Conservation (phyloP, 2,113 vertebrate genomes). For the Conger conger region DNA sequence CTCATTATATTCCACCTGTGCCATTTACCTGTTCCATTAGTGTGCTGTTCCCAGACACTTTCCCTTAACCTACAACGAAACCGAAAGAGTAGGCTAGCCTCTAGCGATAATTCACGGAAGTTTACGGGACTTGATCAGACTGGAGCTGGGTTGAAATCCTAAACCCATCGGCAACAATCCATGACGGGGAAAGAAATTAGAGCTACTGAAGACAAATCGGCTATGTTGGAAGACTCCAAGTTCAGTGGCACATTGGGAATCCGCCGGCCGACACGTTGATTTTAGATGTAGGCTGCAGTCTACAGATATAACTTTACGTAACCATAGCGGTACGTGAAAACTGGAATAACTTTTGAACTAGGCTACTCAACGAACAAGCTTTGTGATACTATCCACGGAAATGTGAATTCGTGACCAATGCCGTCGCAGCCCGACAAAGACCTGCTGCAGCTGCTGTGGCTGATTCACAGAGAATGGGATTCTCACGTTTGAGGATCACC, state of each 20-base stretch:
- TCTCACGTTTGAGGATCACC: conserved; percentile 51
- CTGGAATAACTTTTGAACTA: neutral
- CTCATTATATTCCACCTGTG: too few species aligned
- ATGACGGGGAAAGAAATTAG: conserved; percentile 57
- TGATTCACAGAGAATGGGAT: conserved; percentile 43
- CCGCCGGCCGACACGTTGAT: conserved; percentile 17
- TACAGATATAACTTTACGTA: neutral
- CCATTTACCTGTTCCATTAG: neutral
- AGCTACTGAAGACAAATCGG: conserved; percentile 40
- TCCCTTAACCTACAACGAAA: conserved; percentile 40
- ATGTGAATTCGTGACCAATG: conserved; percentile 12
- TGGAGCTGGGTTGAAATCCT: conserved; percentile 57
- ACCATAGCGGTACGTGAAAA: neutral
- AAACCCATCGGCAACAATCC: conserved; percentile 52
- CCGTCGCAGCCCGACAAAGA: conserved; percentile 14
- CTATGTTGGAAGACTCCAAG: conserved; percentile 48
- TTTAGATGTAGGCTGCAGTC: conserved; percentile 27
- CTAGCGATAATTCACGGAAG: conserved; percentile 57
- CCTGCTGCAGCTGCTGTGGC: conserved; percentile 19
- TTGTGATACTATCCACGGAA: conserved; percentile 35
- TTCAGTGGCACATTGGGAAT: conserved; percentile 35
- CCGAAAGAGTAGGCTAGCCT: conserved; percentile 44
- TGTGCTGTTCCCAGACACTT: neutral
- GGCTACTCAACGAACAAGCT: neutral
- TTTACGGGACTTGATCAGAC: conserved; percentile 59